Conservation (phyloP, 2,797 vertebrate genomes). For the Menidia menidia region DNA sequence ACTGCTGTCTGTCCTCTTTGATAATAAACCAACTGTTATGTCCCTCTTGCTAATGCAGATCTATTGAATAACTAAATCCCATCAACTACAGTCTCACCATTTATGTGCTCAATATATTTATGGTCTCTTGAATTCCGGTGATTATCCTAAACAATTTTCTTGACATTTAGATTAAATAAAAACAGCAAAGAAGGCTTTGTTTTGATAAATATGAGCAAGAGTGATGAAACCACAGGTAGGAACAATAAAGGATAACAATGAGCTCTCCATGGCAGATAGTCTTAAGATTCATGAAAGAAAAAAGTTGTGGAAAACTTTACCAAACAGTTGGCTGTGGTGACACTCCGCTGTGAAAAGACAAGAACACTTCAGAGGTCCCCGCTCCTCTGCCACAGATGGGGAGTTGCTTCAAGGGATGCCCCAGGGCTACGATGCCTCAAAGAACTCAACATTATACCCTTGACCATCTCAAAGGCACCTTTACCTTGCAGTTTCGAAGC, state of each 20-base stretch:
- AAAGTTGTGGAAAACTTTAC: conserved; percentile 63
- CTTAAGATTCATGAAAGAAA: conserved; percentile 39
- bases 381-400: conserved; percentile 54
- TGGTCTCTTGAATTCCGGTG: neutral
- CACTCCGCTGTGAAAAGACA: conserved; percentile 59
- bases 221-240: neutral
- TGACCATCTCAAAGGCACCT: conserved; percentile 59
- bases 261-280: conserved; percentile 28
- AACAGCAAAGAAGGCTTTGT: neutral
- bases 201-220: neutral
- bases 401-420: conserved; percentile 71
- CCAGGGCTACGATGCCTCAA: conserved; percentile 64
- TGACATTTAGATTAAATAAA: neutral
- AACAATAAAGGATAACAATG: neutral
- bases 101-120: neutral
- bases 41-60: conserved; percentile 35
- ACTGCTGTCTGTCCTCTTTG: conserved; percentile 25
- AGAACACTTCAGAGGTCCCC: conserved; percentile 64
- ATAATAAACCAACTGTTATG: conserved; percentile 56
- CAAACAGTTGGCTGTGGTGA: conserved; percentile 53
- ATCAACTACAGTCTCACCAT: neutral
- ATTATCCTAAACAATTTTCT: neutral
- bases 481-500: conserved; percentile 62
- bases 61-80: conserved; percentile 29
- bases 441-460: conserved; percentile 66